These are phyloP conservation scores for Drosophila persimilis DNA, from an alignment of 1,140 invertebrate genomes.

Conservation along the genomic window DNA sequence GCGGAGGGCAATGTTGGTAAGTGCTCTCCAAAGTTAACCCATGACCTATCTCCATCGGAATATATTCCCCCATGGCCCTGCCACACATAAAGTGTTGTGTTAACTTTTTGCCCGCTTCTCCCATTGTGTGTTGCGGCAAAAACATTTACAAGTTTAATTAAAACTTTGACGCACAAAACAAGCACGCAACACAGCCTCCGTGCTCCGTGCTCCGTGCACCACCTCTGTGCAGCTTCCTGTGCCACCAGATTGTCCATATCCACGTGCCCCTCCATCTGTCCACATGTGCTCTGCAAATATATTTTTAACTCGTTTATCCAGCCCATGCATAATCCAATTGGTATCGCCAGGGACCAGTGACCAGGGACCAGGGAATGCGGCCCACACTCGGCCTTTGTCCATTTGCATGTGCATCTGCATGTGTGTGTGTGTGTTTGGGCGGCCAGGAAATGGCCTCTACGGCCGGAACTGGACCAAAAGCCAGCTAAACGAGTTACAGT, in stretches of 20 bases:
- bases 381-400: too few species aligned
- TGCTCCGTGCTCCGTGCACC: not conserved
- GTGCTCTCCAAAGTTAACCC: conserved; percentile 20
- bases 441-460: conserved; percentile 28
- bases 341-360: conserved; percentile 7
- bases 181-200: conserved; percentile 22
- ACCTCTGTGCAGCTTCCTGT: conserved; percentile 2
- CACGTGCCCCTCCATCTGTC: not conserved
- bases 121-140: conserved; percentile 46
- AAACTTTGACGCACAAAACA: conserved; percentile 62
- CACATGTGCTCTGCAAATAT: conserved; percentile 51
- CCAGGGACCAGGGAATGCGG: too few species aligned
- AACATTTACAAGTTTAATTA: conserved; percentile 78
- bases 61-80: conserved; percentile 3
- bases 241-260: conserved; percentile 31
- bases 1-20: conserved; percentile 81
- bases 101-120: conserved; percentile 30
- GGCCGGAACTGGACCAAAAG: conserved; percentile 44
- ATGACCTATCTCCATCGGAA: not conserved
- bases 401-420: not conserved
- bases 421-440: conserved; percentile 7
- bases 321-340: conserved; percentile 58
- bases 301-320: conserved; percentile 70
- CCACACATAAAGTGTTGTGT: conserved; percentile 22
- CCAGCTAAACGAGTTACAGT: conserved; percentile 49